phyloP scores from a whole-genome alignment of 2,888 invertebrate species.

The Archips crataeganus region DNA sequence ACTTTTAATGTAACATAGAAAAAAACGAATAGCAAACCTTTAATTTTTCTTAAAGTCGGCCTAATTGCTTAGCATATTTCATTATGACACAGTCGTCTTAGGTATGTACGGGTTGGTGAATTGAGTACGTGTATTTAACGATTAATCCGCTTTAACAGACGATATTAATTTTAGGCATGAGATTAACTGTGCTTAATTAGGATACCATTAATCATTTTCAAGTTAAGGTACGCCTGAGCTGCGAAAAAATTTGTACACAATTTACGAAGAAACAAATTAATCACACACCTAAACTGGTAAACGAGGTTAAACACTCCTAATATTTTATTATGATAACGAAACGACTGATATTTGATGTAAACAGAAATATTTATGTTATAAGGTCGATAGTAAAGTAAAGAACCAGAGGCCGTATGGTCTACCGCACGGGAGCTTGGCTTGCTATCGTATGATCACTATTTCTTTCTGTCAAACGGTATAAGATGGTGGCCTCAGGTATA shows the following conservation, averaged over 20 bases:
- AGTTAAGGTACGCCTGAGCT: conserved; percentile 6
- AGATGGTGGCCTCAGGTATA: too few species aligned
- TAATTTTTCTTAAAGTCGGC: not conserved
- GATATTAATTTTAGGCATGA: conserved; percentile 32
- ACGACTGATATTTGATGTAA: too few species aligned
- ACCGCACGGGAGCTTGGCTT: too few species aligned
- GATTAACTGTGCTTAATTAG: conserved; percentile 34
- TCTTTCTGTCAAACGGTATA: too few species aligned
- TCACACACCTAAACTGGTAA: not conserved
- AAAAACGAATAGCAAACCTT: too few species aligned
- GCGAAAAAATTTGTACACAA: not conserved
- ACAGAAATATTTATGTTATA: too few species aligned
- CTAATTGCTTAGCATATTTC: not conserved
- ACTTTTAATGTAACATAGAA: too few species aligned
- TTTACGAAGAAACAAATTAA: not conserved
- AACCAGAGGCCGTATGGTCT: too few species aligned
- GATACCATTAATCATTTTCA: conserved; percentile 26
- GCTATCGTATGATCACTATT: too few species aligned
- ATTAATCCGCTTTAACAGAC: conserved; percentile 26
- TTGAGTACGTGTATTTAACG: conserved; percentile 17
- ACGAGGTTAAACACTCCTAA: not conserved
- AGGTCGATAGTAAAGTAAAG: too few species aligned
- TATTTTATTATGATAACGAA: not conserved
- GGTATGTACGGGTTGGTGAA: conserved; percentile 15
- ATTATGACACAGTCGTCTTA: conserved; percentile 21